Evolutionary conservation across 2,888 invertebrate genomes (phyloP), one percentile per base, ranked within the genome.

Genomic region (Harpagoxenus sublaevis): DNA sequence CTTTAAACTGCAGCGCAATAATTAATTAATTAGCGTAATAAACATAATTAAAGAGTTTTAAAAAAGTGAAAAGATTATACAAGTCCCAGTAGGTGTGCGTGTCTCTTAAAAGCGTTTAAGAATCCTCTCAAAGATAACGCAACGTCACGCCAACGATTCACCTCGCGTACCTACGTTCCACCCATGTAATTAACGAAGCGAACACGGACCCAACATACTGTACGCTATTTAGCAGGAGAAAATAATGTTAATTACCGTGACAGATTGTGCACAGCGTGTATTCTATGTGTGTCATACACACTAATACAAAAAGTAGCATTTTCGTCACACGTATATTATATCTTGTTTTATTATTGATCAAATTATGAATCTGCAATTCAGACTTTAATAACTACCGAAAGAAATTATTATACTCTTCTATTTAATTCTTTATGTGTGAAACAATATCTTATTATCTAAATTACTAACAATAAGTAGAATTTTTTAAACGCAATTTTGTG

Each of bases 201-300:
- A 57, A 73, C 57, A 57, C 60, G 35, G 23, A 62, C 39, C 70
- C 6, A 55, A 63, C 45, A 62, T 48, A 73, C 31, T 51, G 9
- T 35, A 62, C n/a, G 45, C 45, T 60, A 62, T 74, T 62, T 60
- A 31, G 35, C 23, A 23, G 1, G 3, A 65, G 48, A 77, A 75
- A 75, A 63, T 63, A 65, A 77, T 23, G 39, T 65, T 77, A 65
- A 63, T 77, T 77, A 77, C 18, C 18, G 8, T 77, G 48, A 63
- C 65, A 77, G 75, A 77, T 77, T 65, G 39, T 23, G 45, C 31
- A 9, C 23, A 23, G 2, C 28, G 3, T 51, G 9, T 51, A 18
- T 6, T 1, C 35, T 35, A 6, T 35, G 35, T 35, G 35, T 35
- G 35, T 35, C 35, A 45, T 48, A 68, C 31, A 48, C 12, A 0